Percentiles rank a stretch among this genome's conserved stretches.
Evolutionary conservation across 2,113 vertebrate species (phyloP).

Genomic region (Ia io): DNA sequence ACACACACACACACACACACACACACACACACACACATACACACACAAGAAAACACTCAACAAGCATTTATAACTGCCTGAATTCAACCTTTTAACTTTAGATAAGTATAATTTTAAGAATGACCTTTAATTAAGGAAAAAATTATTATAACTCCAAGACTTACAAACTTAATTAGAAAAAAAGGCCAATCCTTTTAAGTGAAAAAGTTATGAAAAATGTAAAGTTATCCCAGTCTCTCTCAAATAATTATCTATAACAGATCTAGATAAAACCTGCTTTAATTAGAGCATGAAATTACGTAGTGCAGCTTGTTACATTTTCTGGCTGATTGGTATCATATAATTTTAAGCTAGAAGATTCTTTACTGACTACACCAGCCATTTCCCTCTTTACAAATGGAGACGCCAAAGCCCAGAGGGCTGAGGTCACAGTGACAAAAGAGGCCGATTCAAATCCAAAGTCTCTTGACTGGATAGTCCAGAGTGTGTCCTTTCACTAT

Average conservation of each 20-base stretch:
- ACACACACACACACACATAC: not conserved
- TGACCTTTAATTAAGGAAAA: slow-evolving; percentile 55
- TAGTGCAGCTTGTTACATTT: not conserved
- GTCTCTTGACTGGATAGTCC: not conserved
- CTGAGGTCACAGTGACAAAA: not conserved
- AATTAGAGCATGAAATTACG: slow-evolving; percentile 25
- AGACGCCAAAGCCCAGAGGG: not conserved
- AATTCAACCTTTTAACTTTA: slow-evolving; percentile 32
- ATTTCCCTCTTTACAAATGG: not conserved
- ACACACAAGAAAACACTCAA: not conserved
- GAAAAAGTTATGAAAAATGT: slow-evolving; percentile 50
- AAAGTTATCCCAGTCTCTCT: not conserved
- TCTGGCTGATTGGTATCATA: not conserved
- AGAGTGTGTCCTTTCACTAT: not conserved
- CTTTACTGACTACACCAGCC: not conserved
- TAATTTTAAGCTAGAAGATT: slow-evolving; percentile 11
- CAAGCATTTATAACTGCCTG: not conserved
- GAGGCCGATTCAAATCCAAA: not conserved
- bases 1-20: not conserved
- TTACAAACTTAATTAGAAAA: slow-evolving; percentile 41
- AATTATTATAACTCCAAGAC: not conserved
- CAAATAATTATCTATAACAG: slow-evolving; percentile 27
- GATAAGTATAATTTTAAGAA: slow-evolving; percentile 29
- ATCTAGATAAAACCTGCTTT: slow-evolving; percentile 36
- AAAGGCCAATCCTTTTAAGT: slow-evolving; percentile 6